Percentiles rank a stretch among this genome's conserved stretches.
Evolutionary conservation across 2,797 vertebrate species (phyloP).

Genomic region (Zonotrichia albicollis): DNA sequence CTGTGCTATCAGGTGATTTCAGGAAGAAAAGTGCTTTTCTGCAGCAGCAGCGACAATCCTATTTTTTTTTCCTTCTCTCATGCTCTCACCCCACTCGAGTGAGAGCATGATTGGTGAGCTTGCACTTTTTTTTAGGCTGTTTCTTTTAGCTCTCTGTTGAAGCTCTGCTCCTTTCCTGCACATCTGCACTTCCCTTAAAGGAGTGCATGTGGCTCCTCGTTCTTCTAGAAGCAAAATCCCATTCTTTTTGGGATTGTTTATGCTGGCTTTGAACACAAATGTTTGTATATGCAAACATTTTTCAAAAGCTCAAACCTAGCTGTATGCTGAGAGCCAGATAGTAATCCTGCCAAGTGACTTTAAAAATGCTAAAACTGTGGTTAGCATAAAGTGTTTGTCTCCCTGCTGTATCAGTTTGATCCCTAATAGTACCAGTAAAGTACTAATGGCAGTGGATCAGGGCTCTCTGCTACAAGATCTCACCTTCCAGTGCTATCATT

Average conservation of each 20-base stretch:
- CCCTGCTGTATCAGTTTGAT: neutral
- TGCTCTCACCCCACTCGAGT: rapidly evolving
- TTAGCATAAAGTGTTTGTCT: neutral
- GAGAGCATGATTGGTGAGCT: neutral
- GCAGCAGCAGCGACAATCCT: neutral
- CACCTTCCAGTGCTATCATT: neutral
- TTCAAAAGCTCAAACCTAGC: neutral
- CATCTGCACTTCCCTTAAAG: neutral
- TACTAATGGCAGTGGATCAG: neutral
- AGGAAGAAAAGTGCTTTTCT: neutral
- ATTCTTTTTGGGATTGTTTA: neutral
- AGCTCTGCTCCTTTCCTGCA: neutral
- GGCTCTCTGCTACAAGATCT: neutral
- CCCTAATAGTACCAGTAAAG: neutral
- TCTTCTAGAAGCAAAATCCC: neutral
- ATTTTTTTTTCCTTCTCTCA: neutral
- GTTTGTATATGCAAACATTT: neutral
- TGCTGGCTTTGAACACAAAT: neutral
- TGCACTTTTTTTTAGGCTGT: neutral
- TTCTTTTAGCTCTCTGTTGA: neutral
- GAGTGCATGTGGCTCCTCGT: neutral
- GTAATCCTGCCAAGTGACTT: neutral
- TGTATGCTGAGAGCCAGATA: neutral
- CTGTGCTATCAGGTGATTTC: neutral
- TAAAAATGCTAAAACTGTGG: neutral